These are phyloP conservation scores for Acronicta aceris DNA, from an alignment of 2,888 invertebrate species.

Conservation along the genomic window DNA sequence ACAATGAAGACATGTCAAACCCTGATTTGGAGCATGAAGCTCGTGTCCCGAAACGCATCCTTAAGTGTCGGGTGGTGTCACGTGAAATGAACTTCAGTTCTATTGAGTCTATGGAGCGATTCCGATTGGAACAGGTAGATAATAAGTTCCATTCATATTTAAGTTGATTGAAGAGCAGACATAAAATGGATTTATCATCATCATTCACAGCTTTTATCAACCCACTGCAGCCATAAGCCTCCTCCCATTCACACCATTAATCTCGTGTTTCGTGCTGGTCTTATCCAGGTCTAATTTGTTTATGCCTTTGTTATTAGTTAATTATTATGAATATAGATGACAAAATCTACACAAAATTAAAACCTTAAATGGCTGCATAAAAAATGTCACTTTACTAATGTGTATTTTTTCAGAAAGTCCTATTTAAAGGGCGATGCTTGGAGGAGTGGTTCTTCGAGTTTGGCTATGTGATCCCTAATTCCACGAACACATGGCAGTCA, in stretches of 20 bases:
- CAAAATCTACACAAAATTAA: no score
- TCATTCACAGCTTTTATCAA: no score
- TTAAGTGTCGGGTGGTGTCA: conserved; percentile 97
- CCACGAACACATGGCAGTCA: conserved; percentile 99
- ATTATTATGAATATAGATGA: no score
- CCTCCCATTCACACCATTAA: no score
- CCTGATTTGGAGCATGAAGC: conserved; percentile 98
- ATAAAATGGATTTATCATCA: no score
- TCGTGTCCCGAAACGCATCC: conserved; percentile 98
- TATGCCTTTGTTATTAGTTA: no score
- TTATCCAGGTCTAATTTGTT: no score
- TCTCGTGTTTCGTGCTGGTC: no score
- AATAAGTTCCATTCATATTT: background rate
- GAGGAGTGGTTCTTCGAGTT: conserved; percentile 99
- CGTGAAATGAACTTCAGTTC: conserved; percentile 97
- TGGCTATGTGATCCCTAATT: conserved; percentile 99
- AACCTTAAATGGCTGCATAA: no score
- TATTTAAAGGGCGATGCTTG: conserved; percentile 96
- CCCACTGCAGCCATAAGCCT: no score
- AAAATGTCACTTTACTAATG: no score
- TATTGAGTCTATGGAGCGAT: conserved; percentile 97
- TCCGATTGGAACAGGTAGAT: conserved; percentile 95
- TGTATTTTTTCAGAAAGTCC: conserved; percentile 90
- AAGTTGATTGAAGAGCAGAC: background rate
- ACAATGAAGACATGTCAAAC: conserved; percentile 97